Conservation (phyloP, 2,888 invertebrate species). For the Leucoptera coffeella region DNA sequence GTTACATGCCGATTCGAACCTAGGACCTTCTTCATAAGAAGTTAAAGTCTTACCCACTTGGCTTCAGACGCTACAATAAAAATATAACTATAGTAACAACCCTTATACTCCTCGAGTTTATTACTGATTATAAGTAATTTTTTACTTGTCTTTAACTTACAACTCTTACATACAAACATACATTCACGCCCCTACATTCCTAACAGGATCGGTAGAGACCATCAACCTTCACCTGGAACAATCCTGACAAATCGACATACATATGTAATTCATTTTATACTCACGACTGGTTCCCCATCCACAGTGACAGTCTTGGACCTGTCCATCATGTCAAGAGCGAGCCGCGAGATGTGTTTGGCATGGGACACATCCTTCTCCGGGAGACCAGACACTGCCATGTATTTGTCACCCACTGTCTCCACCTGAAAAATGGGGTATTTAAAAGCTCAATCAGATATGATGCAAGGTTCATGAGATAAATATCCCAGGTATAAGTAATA, state of each 20-base stretch:
- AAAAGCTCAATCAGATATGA: no score
- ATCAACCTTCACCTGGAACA: background rate
- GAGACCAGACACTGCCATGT: slow-evolving; percentile 94
- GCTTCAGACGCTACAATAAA: no score
- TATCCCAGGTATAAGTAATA: no score
- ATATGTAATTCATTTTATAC: no score
- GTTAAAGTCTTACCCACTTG: no score
- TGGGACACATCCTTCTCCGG: slow-evolving; percentile 88
- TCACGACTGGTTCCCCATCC: slow-evolving; percentile 82
- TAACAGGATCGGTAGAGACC: background rate
- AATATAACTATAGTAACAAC: no score
- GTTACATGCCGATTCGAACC: no score
- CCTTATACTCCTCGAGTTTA: no score
- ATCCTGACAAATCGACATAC: background rate
- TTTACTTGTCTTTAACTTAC: no score
- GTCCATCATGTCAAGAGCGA: slow-evolving; percentile 95
- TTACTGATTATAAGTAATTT: no score
- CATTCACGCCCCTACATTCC: background rate
- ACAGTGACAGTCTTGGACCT: slow-evolving; percentile 80
- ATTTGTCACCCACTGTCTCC: slow-evolving; percentile 96
- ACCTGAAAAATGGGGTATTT: slow-evolving; percentile 63
- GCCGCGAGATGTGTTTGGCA: slow-evolving; percentile 81
- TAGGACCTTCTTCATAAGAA: no score
- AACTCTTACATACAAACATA: background rate
- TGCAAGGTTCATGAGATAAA: no score